Percentiles rank a stretch among this genome's conserved stretches.
Evolutionary conservation across 2,888 invertebrate species (phyloP).

Genomic region (Automeris io): DNA sequence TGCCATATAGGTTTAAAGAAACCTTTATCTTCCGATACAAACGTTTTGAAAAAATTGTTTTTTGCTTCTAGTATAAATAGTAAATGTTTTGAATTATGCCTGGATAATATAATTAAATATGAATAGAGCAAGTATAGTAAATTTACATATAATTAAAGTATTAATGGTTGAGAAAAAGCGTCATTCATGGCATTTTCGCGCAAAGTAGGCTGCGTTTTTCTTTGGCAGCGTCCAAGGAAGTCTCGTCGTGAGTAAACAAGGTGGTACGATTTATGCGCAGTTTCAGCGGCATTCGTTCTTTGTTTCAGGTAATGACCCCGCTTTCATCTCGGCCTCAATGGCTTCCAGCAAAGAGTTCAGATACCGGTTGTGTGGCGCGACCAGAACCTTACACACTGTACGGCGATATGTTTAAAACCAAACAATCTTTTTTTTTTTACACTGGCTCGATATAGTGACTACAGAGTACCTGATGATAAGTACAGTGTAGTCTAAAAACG

Average conservation of each 20-base stretch:
- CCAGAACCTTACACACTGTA: conserved; percentile 1
- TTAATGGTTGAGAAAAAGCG: conserved; percentile 41
- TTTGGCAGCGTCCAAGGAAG: conserved; percentile 61
- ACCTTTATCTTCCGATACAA: too few species aligned
- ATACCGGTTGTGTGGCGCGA: conserved; percentile 34
- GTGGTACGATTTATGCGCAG: conserved; percentile 69
- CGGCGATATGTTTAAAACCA: conserved; percentile 7
- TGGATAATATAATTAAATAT: too few species aligned
- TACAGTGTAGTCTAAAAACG: too few species aligned
- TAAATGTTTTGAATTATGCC: too few species aligned
- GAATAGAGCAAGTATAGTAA: conserved; percentile 7
- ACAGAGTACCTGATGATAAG: too few species aligned
- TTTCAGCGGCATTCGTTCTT: conserved; percentile 69
- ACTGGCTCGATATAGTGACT: too few species aligned
- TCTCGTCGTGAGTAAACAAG: conserved; percentile 64
- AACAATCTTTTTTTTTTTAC: conserved; percentile 1
- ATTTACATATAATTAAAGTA: conserved; percentile 33
- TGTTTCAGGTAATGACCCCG: conserved; percentile 75
- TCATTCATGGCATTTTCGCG: conserved; percentile 42
- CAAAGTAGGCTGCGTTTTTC: conserved; percentile 67
- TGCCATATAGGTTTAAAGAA: too few species aligned
- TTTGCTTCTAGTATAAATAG: too few species aligned
- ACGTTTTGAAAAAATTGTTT: too few species aligned
- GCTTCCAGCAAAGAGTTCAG: conserved; percentile 51
- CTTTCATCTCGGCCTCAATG: conserved; percentile 71